These are phyloP conservation scores for Tenthredo amoena DNA, from an alignment of 2,888 invertebrate species.

Conservation along the genomic window DNA sequence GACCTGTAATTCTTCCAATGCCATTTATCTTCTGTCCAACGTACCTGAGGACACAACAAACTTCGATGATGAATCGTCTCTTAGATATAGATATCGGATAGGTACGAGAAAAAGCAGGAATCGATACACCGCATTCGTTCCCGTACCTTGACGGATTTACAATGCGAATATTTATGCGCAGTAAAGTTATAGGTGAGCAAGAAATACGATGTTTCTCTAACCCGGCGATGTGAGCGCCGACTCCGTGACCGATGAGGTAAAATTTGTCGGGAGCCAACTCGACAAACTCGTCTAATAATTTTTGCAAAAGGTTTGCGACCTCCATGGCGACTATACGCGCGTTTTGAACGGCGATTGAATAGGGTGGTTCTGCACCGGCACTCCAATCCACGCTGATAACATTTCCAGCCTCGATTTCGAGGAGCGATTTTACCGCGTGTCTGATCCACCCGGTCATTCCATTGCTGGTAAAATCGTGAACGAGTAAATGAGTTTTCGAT, in stretches of 20 bases:
- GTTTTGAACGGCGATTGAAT: slow-evolving; percentile 81
- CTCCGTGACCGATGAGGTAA: slow-evolving; percentile 80
- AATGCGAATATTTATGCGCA: neutral
- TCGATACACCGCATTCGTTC: neutral
- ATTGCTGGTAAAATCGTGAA: slow-evolving; percentile 78
- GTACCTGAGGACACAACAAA: slow-evolving; percentile 27
- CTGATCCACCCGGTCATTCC: slow-evolving; percentile 77
- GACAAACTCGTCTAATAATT: slow-evolving; percentile 58
- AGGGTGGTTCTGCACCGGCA: slow-evolving; percentile 80
- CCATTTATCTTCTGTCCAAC: slow-evolving; percentile 73
- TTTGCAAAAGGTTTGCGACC: slow-evolving; percentile 71
- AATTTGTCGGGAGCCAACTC: slow-evolving; percentile 69
- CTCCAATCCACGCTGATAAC: slow-evolving; percentile 80
- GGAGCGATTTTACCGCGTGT: slow-evolving; percentile 55
- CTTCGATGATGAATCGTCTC: neutral
- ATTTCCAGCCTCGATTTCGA: slow-evolving; percentile 73
- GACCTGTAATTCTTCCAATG: slow-evolving; percentile 76
- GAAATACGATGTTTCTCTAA: slow-evolving; percentile 38
- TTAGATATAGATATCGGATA: neutral
- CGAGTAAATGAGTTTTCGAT: slow-evolving; percentile 66
- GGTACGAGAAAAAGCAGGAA: neutral
- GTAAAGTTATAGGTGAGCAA: neutral
- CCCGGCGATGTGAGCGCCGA: slow-evolving; percentile 80
- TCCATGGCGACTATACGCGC: slow-evolving; percentile 81
- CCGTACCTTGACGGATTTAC: neutral